Evolutionary conservation across 2,888 invertebrate species (phyloP).

Genomic region (Megamerina dolium): DNA sequence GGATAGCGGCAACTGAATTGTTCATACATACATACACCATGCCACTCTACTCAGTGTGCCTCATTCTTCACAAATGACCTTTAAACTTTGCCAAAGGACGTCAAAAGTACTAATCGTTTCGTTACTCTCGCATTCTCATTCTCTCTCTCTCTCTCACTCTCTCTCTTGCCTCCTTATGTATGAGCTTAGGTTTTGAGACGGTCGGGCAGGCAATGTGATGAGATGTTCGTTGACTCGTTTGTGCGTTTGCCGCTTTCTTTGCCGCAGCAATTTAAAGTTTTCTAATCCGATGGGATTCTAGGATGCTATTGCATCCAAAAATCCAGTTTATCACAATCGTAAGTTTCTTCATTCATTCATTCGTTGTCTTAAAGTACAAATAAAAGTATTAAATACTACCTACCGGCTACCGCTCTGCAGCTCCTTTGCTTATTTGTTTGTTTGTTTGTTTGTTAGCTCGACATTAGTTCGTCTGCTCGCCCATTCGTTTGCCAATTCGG

Average conservation of each 20-base stretch:
- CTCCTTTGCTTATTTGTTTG: conserved; percentile 1
- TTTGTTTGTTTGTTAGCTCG: conserved; percentile 1
- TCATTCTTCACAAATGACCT: conserved; percentile 31
- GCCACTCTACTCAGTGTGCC: not conserved
- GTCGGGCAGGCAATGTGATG: not conserved
- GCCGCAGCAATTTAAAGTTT: conserved; percentile 40
- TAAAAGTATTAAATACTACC: not conserved
- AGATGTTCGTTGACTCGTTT: not conserved
- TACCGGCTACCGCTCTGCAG: not conserved
- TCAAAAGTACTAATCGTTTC: conserved; percentile 41
- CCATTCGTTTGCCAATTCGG: conserved; percentile 6
- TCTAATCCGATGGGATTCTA: conserved; percentile 32
- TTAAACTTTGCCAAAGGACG: conserved; percentile 43
- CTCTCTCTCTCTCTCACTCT: conserved; percentile 8
- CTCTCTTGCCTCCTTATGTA: too few relatives aligned
- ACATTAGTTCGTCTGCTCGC: not conserved
- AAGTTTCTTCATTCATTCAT: not conserved
- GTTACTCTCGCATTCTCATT: conserved; percentile 32
- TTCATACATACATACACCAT: not conserved
- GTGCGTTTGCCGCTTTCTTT: not conserved
- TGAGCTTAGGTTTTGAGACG: not conserved
- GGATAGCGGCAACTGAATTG: too few relatives aligned
- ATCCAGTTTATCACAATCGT: conserved; percentile 20
- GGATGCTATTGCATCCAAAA: conserved; percentile 25
- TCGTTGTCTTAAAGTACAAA: too few relatives aligned